Percentiles rank a stretch among this genome's conserved stretches.
Evolutionary conservation across 2,888 invertebrate genomes (phyloP).

Genomic region (Anoplius nigerrimus): DNA sequence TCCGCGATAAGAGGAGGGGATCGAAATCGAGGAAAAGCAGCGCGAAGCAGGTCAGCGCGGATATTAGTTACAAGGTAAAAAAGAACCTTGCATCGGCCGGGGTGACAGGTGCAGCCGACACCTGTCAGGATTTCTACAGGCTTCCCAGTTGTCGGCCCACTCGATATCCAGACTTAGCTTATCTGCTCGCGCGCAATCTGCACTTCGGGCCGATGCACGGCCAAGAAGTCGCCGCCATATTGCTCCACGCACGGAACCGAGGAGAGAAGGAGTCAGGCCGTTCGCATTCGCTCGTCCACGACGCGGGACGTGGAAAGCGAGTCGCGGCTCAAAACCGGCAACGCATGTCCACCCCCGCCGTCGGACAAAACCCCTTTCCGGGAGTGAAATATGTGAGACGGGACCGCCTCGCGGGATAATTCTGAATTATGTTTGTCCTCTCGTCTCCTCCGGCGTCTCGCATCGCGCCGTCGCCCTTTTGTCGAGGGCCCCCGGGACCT

Average conservation of each 20-base stretch:
- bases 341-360: slow-evolving; percentile 35
- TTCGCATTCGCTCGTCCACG: no score
- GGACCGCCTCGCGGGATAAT: slow-evolving; percentile 69
- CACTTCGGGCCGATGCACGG: no score
- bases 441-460: slow-evolving; percentile 53
- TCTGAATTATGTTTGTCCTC: slow-evolving; percentile 73
- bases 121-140: slow-evolving; percentile 62
- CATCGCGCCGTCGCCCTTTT: slow-evolving; percentile 43
- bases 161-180: neutral
- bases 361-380: slow-evolving; percentile 61
- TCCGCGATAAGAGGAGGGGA: no score
- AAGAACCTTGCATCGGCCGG: slow-evolving; percentile 17
- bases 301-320: no score
- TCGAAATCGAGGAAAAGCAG: no score
- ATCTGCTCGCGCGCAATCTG: no score
- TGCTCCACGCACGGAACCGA: no score
- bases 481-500: slow-evolving; percentile 35
- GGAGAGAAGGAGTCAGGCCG: no score
- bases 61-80: slow-evolving; percentile 27
- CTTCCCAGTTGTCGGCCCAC: slow-evolving; percentile 4
- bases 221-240: no score
- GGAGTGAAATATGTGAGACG: slow-evolving; percentile 69
- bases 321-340: neutral
- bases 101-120: slow-evolving; percentile 65
- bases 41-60: slow-evolving; percentile 37